These are phyloP conservation scores for Luehdorfia chinensis DNA, from an alignment of 1,140 invertebrate species.

Conservation along the genomic window DNA sequence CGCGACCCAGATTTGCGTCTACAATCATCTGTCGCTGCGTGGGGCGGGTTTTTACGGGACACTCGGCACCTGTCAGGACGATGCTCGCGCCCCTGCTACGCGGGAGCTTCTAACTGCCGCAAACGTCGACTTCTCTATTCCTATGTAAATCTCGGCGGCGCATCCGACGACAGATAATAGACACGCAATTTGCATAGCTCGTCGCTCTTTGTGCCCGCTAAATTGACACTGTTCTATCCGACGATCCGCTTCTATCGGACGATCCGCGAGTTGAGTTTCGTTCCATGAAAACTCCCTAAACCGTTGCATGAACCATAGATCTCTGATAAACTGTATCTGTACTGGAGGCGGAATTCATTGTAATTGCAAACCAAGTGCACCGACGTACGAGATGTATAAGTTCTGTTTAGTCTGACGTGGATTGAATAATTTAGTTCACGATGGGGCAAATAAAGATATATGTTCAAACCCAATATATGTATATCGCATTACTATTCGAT, in stretches of 20 bases:
- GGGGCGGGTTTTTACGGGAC: conserved; percentile 19
- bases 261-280: no score
- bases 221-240: conserved; percentile 23
- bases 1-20: conserved; percentile 45
- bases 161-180: conserved; percentile 59
- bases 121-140: conserved; percentile 51
- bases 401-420: conserved; percentile 33
- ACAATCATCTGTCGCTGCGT: conserved; percentile 41
- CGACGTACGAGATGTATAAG: conserved; percentile 21
- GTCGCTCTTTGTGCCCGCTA: conserved; percentile 53
- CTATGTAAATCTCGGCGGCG: conserved; percentile 63
- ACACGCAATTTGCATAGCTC: conserved; percentile 61
- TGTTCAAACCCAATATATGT: conserved; percentile 37
- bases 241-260: conserved; percentile 21
- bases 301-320: no score
- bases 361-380: conserved; percentile 1
- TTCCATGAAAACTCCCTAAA: no score
- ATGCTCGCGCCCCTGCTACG: conserved; percentile 16
- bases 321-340: no score
- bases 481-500: conserved; percentile 49
- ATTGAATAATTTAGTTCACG: conserved; percentile 44
- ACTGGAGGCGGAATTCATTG: no score
- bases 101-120: conserved; percentile 55
- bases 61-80: conserved; percentile 15
- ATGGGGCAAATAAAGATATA: conserved; percentile 31